These are phyloP conservation scores for Smutsia gigantea DNA, from an alignment of 2,797 vertebrate species.

Conservation along the genomic window DNA sequence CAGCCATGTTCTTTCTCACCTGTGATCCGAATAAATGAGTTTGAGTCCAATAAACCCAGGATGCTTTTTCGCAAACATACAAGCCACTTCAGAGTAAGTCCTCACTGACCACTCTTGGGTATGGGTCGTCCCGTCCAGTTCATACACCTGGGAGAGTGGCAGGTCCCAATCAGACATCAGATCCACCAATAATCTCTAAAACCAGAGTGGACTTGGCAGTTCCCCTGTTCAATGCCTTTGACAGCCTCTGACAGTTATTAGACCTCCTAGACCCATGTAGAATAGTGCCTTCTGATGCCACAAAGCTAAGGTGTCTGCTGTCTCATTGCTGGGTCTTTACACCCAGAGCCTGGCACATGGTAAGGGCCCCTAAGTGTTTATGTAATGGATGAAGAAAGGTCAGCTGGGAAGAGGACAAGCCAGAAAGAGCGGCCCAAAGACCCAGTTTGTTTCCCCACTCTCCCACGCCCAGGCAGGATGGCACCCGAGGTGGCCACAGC, in stretches of 20 bases:
- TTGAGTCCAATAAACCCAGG: constrained; percentile 92
- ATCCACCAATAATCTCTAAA: background rate
- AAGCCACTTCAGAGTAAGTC: constrained; percentile 88
- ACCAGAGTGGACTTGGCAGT: background rate
- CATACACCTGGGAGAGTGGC: constrained; percentile 89
- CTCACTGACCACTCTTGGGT: constrained; percentile 88
- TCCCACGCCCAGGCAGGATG: accelerated
- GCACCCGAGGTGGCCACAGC: background rate
- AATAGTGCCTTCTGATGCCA: background rate
- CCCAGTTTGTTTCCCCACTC: background rate
- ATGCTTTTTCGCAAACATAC: constrained; percentile 87
- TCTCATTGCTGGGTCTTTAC: background rate
- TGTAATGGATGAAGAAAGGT: background rate
- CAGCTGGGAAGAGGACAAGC: background rate
- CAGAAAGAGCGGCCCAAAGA: background rate
- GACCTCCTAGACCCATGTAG: background rate
- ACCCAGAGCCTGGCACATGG: background rate
- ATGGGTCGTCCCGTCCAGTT: constrained; percentile 90
- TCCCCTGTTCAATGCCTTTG: background rate
- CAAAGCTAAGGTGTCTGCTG: too few species aligned
- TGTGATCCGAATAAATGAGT: constrained; percentile 89
- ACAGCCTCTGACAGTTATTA: accelerated
- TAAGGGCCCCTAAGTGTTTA: background rate
- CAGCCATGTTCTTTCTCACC: constrained; percentile 83
- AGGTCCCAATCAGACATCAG: background rate